Conservation (phyloP, 2,113 vertebrate genomes). For the Stomatorhinus ivindoensis region DNA sequence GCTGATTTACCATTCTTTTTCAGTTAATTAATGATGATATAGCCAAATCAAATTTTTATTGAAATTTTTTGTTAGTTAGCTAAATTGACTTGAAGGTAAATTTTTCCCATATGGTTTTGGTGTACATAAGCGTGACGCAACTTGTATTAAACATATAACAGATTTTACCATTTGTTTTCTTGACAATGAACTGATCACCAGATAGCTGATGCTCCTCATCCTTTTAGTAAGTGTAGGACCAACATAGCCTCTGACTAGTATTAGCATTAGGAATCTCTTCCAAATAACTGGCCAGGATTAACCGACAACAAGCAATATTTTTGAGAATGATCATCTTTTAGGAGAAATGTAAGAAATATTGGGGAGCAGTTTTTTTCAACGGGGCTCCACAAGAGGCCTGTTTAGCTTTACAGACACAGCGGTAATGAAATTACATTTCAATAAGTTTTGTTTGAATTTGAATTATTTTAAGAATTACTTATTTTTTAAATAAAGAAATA, state of each 20-base stretch:
- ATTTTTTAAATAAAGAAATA: not conserved
- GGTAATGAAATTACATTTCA: too few relatives aligned
- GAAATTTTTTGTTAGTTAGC: not conserved
- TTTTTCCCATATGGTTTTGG: not conserved
- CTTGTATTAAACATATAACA: not conserved
- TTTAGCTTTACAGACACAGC: not conserved
- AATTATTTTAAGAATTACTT: not conserved
- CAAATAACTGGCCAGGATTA: not conserved
- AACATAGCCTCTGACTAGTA: not conserved
- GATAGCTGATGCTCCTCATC: not conserved
- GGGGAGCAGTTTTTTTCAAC: not conserved
- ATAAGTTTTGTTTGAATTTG: not conserved
- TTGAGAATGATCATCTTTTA: not conserved
- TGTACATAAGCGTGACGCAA: not conserved
- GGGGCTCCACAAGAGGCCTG: not conserved
- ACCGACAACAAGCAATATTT: not conserved
- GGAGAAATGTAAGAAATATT: not conserved
- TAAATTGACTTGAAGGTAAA: not conserved
- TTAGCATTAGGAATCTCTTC: not conserved
- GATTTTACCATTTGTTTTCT: not conserved
- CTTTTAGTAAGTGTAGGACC: not conserved
- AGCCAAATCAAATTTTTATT: not conserved
- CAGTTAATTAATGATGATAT: not conserved
- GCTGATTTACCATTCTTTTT: not conserved
- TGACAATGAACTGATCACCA: not conserved